Evolutionary conservation across 2,113 vertebrate species (phyloP).

Genomic region (Acinonyx jubatus): DNA sequence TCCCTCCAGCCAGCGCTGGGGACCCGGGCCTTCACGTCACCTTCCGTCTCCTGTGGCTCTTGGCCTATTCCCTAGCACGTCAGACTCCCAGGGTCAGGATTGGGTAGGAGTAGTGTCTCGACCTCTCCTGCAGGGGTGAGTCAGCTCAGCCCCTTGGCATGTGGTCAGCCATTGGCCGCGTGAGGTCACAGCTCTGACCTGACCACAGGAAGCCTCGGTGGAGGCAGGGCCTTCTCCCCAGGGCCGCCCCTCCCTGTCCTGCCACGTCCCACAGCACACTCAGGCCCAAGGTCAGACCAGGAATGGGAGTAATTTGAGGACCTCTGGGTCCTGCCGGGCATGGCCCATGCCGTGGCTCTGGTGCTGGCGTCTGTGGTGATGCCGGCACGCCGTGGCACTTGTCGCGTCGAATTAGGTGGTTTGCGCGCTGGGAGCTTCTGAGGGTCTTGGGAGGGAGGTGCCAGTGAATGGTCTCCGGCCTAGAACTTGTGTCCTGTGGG

Average conservation of each 20-base stretch:
- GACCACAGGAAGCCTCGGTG: accelerated
- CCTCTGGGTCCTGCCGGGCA: accelerated
- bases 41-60: neutral
- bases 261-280: accelerated
- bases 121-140: neutral
- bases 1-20: accelerated
- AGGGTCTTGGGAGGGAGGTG: neutral
- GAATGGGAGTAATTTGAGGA: too few relatives aligned
- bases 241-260: accelerated
- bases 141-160: accelerated
- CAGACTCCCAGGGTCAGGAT: accelerated
- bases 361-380: accelerated
- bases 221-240: neutral
- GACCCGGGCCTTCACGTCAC: neutral
- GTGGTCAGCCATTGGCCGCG: neutral
- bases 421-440: neutral
- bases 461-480: neutral
- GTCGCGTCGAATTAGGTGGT: neutral
- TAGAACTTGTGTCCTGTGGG: neutral
- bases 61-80: too few relatives aligned
- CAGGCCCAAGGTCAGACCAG: neutral
- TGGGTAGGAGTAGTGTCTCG: accelerated
- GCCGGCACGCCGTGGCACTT: accelerated
- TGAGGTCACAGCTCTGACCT: neutral
- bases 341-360: neutral